Percentiles rank a stretch among this genome's conserved stretches.
Conservation (phyloP, 2,797 vertebrate genomes). For the Echeneis naucrates region DNA sequence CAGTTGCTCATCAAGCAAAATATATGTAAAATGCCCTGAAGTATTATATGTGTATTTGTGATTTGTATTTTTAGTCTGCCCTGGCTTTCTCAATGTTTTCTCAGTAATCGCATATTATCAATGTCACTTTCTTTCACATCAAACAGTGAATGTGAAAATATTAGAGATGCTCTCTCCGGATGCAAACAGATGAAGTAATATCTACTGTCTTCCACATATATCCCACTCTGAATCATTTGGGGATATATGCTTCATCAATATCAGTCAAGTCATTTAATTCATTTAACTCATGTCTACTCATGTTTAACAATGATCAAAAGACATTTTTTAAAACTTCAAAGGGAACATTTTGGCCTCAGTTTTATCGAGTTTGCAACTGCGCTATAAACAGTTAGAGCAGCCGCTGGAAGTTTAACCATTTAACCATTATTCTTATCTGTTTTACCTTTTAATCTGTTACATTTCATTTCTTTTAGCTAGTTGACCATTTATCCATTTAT, state of each 20-base stretch:
- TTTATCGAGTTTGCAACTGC: too few species aligned
- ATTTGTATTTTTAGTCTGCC: background rate
- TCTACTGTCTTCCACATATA: background rate
- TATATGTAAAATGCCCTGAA: background rate
- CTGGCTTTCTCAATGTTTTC: background rate
- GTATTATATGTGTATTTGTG: background rate
- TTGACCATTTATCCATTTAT: background rate
- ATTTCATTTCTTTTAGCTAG: background rate
- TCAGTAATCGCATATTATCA: background rate
- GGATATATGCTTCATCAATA: background rate
- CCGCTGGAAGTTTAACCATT: background rate
- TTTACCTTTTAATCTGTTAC: too few species aligned
- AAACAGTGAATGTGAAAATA: constrained; percentile 1
- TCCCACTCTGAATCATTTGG: background rate
- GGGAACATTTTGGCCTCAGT: background rate
- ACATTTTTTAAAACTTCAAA: too few species aligned
- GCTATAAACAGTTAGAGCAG: background rate
- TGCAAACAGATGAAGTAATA: background rate
- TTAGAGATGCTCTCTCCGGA: background rate
- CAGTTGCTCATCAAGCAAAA: constrained; percentile 10
- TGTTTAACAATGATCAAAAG: too few species aligned
- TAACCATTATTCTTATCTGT: background rate
- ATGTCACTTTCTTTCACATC: background rate
- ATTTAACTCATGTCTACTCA: too few species aligned
- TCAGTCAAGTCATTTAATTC: too few species aligned